Conservation (phyloP, 2,888 invertebrate genomes). For the Andricus quercusramuli region DNA sequence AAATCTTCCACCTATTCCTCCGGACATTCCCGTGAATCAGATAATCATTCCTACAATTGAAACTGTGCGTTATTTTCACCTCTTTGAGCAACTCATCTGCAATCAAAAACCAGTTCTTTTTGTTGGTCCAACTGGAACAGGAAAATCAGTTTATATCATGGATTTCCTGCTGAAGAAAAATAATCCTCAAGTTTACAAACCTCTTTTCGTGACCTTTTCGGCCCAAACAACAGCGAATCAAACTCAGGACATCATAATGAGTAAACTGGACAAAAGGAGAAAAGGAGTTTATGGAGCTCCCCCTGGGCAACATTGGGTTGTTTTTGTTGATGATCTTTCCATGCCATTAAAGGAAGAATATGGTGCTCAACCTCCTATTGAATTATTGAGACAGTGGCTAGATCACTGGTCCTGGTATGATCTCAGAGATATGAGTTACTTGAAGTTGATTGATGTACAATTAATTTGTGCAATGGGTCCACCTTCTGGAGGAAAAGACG, state of each 20-base stretch:
- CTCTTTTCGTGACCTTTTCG: conserved; percentile 94
- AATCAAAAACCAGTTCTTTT: conserved; percentile 92
- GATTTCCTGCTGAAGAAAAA: conserved; percentile 90
- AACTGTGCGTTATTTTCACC: conserved; percentile 89
- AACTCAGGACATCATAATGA: conserved; percentile 97
- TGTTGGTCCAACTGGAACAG: conserved; percentile 96
- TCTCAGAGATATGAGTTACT: conserved; percentile 87
- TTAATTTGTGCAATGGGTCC: conserved; percentile 94
- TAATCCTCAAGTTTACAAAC: conserved; percentile 88
- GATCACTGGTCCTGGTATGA: conserved; percentile 96
- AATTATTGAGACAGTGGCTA: conserved; percentile 93
- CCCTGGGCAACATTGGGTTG: conserved; percentile 83
- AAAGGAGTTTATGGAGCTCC: conserved; percentile 83
- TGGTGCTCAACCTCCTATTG: conserved; percentile 97
- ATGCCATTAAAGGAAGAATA: conserved; percentile 95
- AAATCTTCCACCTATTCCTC: conserved; percentile 87
- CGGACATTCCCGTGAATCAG: conserved; percentile 95
- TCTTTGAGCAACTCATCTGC: conserved; percentile 88
- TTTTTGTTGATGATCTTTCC: conserved; percentile 97
- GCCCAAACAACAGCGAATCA: conserved; percentile 97
- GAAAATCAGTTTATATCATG: conserved; percentile 95
- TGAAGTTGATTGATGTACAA: conserved; percentile 91
- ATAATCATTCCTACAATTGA: conserved; percentile 96
- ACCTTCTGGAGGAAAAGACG: conserved; percentile 89
- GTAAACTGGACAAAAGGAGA: conserved; percentile 92